Evolutionary conservation across 2,888 invertebrate species (phyloP), one percentile per base, ranked within the genome.

Genomic region (Alviniconcha strummeri): DNA sequence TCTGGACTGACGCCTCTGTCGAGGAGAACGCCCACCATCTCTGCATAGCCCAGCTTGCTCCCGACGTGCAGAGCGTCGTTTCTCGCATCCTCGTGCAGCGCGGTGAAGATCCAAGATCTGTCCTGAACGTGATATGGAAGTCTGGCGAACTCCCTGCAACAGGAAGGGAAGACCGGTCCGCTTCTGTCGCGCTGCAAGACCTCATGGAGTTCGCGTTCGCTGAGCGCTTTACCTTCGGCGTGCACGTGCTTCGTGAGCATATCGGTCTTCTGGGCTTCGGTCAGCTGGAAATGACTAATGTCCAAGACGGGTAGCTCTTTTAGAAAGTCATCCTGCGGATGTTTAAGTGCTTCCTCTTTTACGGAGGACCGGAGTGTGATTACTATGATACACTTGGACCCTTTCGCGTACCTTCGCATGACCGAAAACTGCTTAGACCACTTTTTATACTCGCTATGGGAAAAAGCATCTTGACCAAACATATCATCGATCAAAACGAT

Each of bases 381-480:
- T 19, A 83, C 55, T 3, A 83, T 77, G 77, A 54, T 78, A 6
- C 67, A 77, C 13, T 55, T 15, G 7, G 52, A 64, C 11, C 72
- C 54, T n/a, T 57, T 36, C 15, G 71, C 54, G n/a, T 69, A 79
- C 17, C 55, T 71, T 36, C 15, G 69, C 71, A 83, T 83, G 56
- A 57, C 72, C 11, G 55, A 57, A 8, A 77, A 75, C 13, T 19
- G 17, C 11, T 69, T 19, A 54, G 60, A 60, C 83, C 83, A 83
- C 17, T 55, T 15, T 13, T 78, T 69, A 13, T 77, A 57, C 4
- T 19, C 60, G 7, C n/a, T 19, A 15, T 17, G 17, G 19, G 78
- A 76, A 17, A 83, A 83, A 36, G 79, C 79, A 15, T 79, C 78
- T 17, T 56, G 36, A n/a, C 83, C 83, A n/a, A 83, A 83, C 3